Evolutionary conservation across 2,888 invertebrate genomes (phyloP).

Genomic region (Hemistola chrysoprasaria): DNA sequence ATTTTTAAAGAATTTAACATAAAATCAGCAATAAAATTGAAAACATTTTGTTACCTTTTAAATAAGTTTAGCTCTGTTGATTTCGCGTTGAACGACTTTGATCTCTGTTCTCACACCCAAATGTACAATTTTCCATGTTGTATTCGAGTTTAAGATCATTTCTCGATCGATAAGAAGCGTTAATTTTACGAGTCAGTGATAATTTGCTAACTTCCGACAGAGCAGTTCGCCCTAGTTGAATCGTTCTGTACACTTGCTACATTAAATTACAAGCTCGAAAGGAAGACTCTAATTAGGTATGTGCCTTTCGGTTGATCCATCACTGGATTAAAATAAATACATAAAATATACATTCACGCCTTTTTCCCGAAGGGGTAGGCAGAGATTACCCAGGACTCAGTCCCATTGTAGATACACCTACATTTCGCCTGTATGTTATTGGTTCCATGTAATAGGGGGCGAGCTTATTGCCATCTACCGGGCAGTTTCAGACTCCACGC

Average conservation of each 20-base stretch:
- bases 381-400: too few relatives aligned
- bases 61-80: constrained; percentile 69
- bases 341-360: too few relatives aligned
- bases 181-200: constrained; percentile 82
- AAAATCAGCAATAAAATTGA: constrained; percentile 82
- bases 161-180: constrained; percentile 80
- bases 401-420: too few relatives aligned
- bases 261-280: constrained; percentile 66
- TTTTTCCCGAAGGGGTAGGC: too few relatives aligned
- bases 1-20: constrained; percentile 79
- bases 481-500: too few relatives aligned
- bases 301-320: constrained; percentile 30
- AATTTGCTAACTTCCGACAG: constrained; percentile 82
- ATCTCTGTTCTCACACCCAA: constrained; percentile 51
- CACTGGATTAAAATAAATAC: constrained; percentile 18
- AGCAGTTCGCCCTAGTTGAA: constrained; percentile 73
- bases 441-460: too few relatives aligned
- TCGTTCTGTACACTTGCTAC: constrained; percentile 74
- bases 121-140: constrained; percentile 54
- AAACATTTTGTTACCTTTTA: constrained; percentile 82
- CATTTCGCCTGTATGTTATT: too few relatives aligned
- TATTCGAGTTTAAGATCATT: constrained; percentile 63
- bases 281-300: constrained; percentile 54
- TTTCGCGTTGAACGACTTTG: constrained; percentile 51
- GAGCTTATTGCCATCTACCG: too few relatives aligned